Evolutionary conservation across 2,888 invertebrate genomes (phyloP).

Genomic region (Apamea monoglypha): DNA sequence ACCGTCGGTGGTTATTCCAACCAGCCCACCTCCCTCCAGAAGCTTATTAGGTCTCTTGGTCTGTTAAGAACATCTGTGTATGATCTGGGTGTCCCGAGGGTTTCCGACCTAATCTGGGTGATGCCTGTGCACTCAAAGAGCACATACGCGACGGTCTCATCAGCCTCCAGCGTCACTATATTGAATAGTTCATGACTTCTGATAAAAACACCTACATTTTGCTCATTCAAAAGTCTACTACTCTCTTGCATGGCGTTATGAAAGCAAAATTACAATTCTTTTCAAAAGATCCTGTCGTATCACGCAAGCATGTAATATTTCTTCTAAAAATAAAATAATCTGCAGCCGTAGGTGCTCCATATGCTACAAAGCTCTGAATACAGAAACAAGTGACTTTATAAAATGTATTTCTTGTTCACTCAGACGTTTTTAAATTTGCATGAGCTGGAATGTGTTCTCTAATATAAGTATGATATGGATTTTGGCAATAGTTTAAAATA

Average conservation of each 20-base stretch:
- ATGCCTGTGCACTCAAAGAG: too few relatives aligned
- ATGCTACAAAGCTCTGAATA: conserved; percentile 42
- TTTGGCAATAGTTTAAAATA: not conserved
- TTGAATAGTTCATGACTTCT: not conserved
- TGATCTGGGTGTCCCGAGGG: too few relatives aligned
- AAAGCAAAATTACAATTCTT: conserved; percentile 5
- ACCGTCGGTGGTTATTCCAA: too few relatives aligned
- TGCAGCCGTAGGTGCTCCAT: conserved; percentile 36
- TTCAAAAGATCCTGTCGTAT: conserved; percentile 38
- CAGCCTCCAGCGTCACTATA: not conserved
- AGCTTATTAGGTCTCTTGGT: too few relatives aligned
- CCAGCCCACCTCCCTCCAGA: too few relatives aligned
- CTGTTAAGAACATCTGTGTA: too few relatives aligned
- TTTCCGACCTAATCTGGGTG: too few relatives aligned
- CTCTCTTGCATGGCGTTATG: not conserved
- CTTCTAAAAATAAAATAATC: conserved; percentile 48
- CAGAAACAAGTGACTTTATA: conserved; percentile 48
- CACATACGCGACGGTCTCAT: too few relatives aligned
- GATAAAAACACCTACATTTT: not conserved
- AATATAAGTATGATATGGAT: not conserved
- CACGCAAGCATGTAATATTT: conserved; percentile 39
- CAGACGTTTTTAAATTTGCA: conserved; percentile 25
- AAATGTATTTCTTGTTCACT: conserved; percentile 43
- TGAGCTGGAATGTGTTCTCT: not conserved
- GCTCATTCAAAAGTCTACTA: not conserved